phyloP scores from a whole-genome alignment of 2,888 invertebrate species.

The Malthinus seriepunctatus region DNA sequence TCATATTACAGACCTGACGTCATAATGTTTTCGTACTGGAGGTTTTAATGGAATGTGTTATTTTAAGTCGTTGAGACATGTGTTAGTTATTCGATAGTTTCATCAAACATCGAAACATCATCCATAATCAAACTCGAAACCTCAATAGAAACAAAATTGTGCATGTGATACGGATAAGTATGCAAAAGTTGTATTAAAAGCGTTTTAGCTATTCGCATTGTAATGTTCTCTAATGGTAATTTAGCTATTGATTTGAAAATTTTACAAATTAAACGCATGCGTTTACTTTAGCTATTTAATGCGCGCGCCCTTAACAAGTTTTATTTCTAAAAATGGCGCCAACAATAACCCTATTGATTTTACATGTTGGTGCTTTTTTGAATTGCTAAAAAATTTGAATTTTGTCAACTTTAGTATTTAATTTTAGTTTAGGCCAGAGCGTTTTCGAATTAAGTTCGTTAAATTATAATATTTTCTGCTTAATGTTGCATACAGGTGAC shows the following conservation, averaged over 20 bases:
- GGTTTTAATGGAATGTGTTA: slow-evolving; percentile 28
- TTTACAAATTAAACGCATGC: slow-evolving; percentile 19
- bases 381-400: too few species aligned
- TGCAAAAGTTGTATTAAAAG: neutral
- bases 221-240: slow-evolving; percentile 7
- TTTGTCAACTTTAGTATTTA: too few species aligned
- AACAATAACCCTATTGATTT: slow-evolving; percentile 25
- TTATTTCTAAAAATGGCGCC: slow-evolving; percentile 26
- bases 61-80: slow-evolving; percentile 25
- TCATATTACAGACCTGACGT: slow-evolving; percentile 26
- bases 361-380: slow-evolving; percentile 11
- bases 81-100: slow-evolving; percentile 17
- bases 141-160: neutral
- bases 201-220: neutral
- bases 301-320: slow-evolving; percentile 26
- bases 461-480: slow-evolving; percentile 4
- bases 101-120: slow-evolving; percentile 8
- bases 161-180: neutral
- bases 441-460: slow-evolving; percentile 15
- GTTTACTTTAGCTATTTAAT: slow-evolving; percentile 13
- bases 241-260: slow-evolving; percentile 24
- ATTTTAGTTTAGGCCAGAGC: too few species aligned
- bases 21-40: slow-evolving; percentile 28
- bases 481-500: slow-evolving; percentile 17
- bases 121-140: neutral